phyloP scores from a whole-genome alignment of 2,113 vertebrate species.

The Rallus limicola region DNA sequence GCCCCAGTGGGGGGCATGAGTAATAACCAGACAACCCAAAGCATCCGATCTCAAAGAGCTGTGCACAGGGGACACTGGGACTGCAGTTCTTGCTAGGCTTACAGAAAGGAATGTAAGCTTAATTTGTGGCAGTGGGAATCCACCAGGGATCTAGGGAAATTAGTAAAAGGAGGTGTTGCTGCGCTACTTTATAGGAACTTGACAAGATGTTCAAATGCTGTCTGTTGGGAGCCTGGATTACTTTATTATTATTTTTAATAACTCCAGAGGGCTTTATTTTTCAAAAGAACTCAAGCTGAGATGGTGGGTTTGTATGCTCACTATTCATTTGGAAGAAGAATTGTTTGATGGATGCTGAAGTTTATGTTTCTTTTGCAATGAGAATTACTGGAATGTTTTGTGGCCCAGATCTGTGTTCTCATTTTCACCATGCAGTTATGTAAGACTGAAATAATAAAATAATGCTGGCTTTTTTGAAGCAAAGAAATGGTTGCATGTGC shows the following conservation, averaged over 20 bases:
- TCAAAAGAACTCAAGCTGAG: slow-evolving; percentile 66
- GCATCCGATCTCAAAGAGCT: slow-evolving; percentile 30
- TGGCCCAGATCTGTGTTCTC: slow-evolving; percentile 34
- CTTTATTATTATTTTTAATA: slow-evolving; percentile 59
- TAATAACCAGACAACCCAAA: slow-evolving; percentile 44
- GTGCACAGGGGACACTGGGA: background rate
- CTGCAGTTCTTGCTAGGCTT: slow-evolving; percentile 35
- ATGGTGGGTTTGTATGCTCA: slow-evolving; percentile 63
- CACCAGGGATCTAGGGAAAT: slow-evolving; percentile 44
- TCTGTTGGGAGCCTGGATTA: slow-evolving; percentile 46
- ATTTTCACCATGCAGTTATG: slow-evolving; percentile 58
- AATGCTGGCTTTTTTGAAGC: slow-evolving; percentile 6
- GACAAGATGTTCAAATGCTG: slow-evolving; percentile 45
- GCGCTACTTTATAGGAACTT: slow-evolving; percentile 47
- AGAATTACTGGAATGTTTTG: slow-evolving; percentile 56
- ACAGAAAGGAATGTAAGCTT: slow-evolving; percentile 42
- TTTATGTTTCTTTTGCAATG: slow-evolving; percentile 62
- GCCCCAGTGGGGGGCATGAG: background rate
- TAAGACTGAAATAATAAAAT: slow-evolving; percentile 52
- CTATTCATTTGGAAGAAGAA: slow-evolving; percentile 63
- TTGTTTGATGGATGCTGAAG: slow-evolving; percentile 60
- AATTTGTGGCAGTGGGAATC: slow-evolving; percentile 31
- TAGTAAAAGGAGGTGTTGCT: slow-evolving; percentile 56
- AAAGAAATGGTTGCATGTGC: slow-evolving; percentile 41
- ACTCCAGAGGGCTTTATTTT: slow-evolving; percentile 62